Percentiles rank a stretch among this genome's conserved stretches.
phyloP scores from a whole-genome alignment of 2,888 invertebrate species.

The Metacarcinus magister region DNA sequence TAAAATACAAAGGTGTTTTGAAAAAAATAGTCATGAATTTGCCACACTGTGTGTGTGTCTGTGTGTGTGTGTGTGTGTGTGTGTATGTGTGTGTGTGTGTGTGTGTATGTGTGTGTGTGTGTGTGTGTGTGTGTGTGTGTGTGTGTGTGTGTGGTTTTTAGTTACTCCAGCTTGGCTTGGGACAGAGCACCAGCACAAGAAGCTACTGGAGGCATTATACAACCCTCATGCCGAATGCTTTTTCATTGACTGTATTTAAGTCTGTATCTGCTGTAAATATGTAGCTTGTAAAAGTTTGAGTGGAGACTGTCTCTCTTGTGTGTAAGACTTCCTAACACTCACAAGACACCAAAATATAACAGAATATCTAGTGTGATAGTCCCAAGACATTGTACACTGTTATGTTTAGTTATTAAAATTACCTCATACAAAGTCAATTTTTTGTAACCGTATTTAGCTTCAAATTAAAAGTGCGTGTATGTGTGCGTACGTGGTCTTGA shows the following conservation, averaged over 20 bases:
- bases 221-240: slow-evolving; percentile 68
- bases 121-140: neutral
- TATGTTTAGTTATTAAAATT: slow-evolving; percentile 69
- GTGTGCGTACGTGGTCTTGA: too few species aligned
- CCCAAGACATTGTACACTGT: slow-evolving; percentile 72
- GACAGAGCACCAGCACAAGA: neutral
- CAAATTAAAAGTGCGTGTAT: too few species aligned
- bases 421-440: slow-evolving; percentile 35
- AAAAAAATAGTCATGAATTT: neutral
- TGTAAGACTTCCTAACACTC: slow-evolving; percentile 57
- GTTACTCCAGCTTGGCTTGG: slow-evolving; percentile 30
- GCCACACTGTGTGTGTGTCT: slow-evolving; percentile 12
- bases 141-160: neutral
- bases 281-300: slow-evolving; percentile 63
- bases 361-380: slow-evolving; percentile 73
- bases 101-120: slow-evolving; percentile 10
- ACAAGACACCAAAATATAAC: slow-evolving; percentile 69
- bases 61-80: slow-evolving; percentile 12
- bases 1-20: neutral
- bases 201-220: slow-evolving; percentile 69
- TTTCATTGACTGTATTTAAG: slow-evolving; percentile 75
- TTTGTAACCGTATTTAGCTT: neutral
- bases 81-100: slow-evolving; percentile 2
- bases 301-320: slow-evolving; percentile 47
- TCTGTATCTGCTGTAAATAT: slow-evolving; percentile 74